Evolutionary conservation across 2,888 invertebrate genomes (phyloP), one percentile per base, ranked within the genome.

Genomic region (Eristalis tenax): DNA sequence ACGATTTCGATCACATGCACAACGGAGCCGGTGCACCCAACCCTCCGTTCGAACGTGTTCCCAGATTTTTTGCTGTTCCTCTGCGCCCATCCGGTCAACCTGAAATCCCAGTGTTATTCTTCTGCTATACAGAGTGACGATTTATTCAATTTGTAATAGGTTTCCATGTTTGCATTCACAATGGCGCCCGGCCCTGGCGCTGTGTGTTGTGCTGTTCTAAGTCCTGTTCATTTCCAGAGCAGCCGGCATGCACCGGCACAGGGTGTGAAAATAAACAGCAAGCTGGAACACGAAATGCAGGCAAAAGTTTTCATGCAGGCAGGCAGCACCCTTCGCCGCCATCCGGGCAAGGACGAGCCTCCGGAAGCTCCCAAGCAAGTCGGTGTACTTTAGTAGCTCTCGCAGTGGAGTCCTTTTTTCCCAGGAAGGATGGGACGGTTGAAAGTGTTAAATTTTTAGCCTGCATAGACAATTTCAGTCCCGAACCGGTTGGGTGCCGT

Each of bases 101-200:
- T 56, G 63, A 64, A 83, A 74, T 73, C 78, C 40, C 32, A 57
- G 78, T 57, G 63, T 73, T 74, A 59, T 57, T 69, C 57, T 57
- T 69, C 64, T 32, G 64, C 69, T 74, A 70, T 71, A 80, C 69
- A 64, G 26, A 26, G 74, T 83, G 66, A 75, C 84, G 70, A 84
- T 84, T 83, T 70, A 65, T 84, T 84, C 84, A 80, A 84, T 80
- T 84, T 75, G 84, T 84, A 75, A 80, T 84, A 75, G 80, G 80
- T 80, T 84, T 80, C 35, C 65, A 75, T 80, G 80, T 84, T 84
- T 84, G 84, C 80, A 75, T 80, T 75, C 40, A 80, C 84, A 84
- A 80, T 80, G 70, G 23, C 23, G 64, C 23, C 59, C 56, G 57
- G 68, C 78, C 63, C 65, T 8, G 50, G 79, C 11, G 38, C 38